Conservation (phyloP, 2,113 vertebrate species). For the Urocolius indicus region DNA sequence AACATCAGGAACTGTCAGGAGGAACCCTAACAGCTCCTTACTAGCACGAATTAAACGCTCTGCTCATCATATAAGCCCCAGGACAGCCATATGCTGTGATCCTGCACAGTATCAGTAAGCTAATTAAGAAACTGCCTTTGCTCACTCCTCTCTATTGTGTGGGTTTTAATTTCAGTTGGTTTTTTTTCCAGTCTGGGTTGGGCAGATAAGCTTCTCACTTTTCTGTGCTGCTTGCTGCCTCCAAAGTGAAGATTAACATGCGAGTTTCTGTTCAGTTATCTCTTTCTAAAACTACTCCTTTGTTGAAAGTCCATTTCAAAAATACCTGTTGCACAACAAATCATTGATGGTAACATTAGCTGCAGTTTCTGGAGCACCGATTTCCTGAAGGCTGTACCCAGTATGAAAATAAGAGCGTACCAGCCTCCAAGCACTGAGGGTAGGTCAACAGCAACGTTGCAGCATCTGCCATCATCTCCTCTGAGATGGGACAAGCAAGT, state of each 20-base stretch:
- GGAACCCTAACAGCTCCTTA: conserved; percentile 57
- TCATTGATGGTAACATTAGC: background rate
- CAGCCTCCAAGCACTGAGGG: rapidly evolving
- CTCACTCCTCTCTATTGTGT: conserved; percentile 30
- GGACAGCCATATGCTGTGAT: conserved; percentile 71
- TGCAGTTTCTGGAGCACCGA: background rate
- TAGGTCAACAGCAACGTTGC: background rate
- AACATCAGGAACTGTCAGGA: conserved; percentile 70
- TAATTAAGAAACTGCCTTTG: conserved; percentile 63
- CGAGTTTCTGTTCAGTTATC: background rate
- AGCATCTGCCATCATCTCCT: background rate
- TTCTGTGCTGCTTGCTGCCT: background rate
- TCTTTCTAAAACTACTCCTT: background rate
- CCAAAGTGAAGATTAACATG: background rate
- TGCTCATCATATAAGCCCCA: conserved; percentile 63
- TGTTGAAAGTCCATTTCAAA: background rate
- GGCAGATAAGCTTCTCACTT: conserved; percentile 55
- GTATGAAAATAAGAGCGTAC: background rate
- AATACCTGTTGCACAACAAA: background rate
- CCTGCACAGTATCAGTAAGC: conserved; percentile 50
- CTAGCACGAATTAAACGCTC: conserved; percentile 62
- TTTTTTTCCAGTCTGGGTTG: conserved; percentile 44
- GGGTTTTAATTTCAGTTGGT: conserved; percentile 39
- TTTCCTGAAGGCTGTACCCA: background rate
- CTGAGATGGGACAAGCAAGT: background rate